Percentiles rank a stretch among this genome's conserved stretches.
Conservation (phyloP, 2,888 invertebrate genomes). For the Liopterus haemorrhoidalis region DNA sequence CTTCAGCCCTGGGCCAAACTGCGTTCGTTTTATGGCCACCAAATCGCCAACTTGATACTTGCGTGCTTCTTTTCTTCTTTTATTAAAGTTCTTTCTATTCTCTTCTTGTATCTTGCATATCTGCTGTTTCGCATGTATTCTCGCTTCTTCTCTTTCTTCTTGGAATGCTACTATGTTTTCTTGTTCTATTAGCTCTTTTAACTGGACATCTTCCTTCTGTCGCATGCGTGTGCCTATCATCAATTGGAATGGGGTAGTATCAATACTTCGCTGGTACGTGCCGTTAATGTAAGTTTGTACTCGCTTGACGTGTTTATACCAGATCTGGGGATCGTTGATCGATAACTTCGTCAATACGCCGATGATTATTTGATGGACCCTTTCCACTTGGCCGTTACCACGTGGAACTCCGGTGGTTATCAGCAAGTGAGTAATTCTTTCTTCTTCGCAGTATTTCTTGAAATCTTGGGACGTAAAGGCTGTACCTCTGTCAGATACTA, state of each 20-base stretch:
- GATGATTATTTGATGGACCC: conserved; percentile 27
- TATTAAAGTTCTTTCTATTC: conserved; percentile 31
- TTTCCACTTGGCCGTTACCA: conserved; percentile 27
- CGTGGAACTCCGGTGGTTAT: conserved; percentile 22
- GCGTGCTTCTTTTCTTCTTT: conserved; percentile 28
- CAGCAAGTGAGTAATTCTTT: conserved; percentile 19
- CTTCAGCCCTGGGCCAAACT: conserved; percentile 39
- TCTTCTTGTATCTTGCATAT: conserved; percentile 30
- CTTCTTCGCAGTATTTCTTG: conserved; percentile 16
- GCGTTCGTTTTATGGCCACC: conserved; percentile 40
- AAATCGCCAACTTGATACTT: conserved; percentile 30
- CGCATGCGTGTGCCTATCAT: conserved; percentile 25
- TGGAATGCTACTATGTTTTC: conserved; percentile 20
- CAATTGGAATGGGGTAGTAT: conserved; percentile 29
- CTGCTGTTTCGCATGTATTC: conserved; percentile 20
- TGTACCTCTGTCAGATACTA: conserved; percentile 22
- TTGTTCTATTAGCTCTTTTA: conserved; percentile 23
- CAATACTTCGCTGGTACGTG: conserved; percentile 26
- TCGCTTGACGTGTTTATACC: conserved; percentile 26
- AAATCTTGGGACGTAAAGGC: conserved; percentile 23
- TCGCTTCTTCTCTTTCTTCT: conserved; percentile 19
- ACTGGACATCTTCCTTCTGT: conserved; percentile 18
- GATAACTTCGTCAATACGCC: conserved; percentile 27
- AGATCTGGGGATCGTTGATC: conserved; percentile 22
- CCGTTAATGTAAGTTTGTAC: conserved; percentile 27